phyloP scores from a whole-genome alignment of 2,888 invertebrate species.

The Platerodrilus igneus region DNA sequence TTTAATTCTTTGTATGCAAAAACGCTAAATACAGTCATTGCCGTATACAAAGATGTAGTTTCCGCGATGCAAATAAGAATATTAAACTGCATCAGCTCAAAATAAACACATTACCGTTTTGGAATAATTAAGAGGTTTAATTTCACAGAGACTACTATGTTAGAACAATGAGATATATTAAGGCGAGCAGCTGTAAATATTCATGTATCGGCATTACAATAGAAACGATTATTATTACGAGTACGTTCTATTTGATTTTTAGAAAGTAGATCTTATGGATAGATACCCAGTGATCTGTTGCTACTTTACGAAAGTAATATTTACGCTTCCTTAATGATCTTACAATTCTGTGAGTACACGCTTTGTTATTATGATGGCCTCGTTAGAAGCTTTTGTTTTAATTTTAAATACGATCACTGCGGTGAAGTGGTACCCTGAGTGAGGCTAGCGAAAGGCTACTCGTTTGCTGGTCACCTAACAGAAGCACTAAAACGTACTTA shows the following conservation, averaged over 20 bases:
- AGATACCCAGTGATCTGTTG: conserved; percentile 24
- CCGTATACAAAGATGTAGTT: conserved; percentile 9
- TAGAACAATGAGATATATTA: conserved; percentile 37
- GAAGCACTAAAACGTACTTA: too few species aligned
- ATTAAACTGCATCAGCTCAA: conserved; percentile 15
- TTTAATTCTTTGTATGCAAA: conserved; percentile 12
- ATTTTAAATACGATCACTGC: too few species aligned
- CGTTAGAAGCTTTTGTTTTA: too few species aligned
- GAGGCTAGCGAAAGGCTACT: too few species aligned
- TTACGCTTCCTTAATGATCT: too few species aligned
- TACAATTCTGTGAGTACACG: too few species aligned
- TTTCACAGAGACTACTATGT: conserved; percentile 32
- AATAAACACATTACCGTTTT: conserved; percentile 27
- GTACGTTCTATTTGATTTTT: conserved; percentile 32
- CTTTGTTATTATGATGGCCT: too few species aligned
- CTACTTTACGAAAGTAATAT: conserved; percentile 27
- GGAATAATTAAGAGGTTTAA: conserved; percentile 33
- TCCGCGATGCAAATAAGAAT: conserved; percentile 20
- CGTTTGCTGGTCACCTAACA: too few species aligned
- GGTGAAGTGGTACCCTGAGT: too few species aligned
- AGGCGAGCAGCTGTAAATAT: conserved; percentile 38
- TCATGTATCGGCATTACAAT: conserved; percentile 36
- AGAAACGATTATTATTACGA: conserved; percentile 33
- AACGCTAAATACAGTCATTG: conserved; percentile 3
- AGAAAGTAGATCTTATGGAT: conserved; percentile 33